Percentiles rank a stretch among this genome's conserved stretches.
Conservation (phyloP, 92 coral and sea anemone species). For the Palythoa heliodiscus region DNA sequence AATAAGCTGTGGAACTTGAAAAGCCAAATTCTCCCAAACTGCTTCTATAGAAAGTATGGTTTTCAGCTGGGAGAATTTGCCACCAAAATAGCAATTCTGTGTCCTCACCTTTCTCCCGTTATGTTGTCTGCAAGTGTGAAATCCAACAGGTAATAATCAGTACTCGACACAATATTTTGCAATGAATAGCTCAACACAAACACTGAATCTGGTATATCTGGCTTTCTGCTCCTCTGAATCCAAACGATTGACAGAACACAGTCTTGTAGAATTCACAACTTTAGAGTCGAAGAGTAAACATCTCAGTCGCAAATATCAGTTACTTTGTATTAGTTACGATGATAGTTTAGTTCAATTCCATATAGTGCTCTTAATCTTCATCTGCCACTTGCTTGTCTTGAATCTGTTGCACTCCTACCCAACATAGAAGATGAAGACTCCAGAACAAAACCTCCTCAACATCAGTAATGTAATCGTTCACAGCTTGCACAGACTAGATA, state of each 20-base stretch:
- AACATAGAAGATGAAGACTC: constrained; percentile 30
- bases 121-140: constrained; percentile 1
- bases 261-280: background rate
- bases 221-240: background rate
- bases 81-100: too few species aligned
- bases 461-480: background rate
- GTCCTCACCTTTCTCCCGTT: constrained; percentile 19
- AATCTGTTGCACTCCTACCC: constrained; percentile 9
- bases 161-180: background rate
- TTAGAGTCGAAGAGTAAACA: background rate
- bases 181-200: background rate
- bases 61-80: too few species aligned
- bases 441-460: constrained; percentile 23
- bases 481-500: background rate
- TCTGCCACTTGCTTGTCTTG: background rate
- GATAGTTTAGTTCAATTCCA: background rate
- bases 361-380: background rate
- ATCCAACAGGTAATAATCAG: background rate
- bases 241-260: background rate
- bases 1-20: too few species aligned
- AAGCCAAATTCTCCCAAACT: too few species aligned
- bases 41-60: too few species aligned
- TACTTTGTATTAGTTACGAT: background rate
- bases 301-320: background rate
- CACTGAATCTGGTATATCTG: background rate